phyloP scores from a whole-genome alignment of 2,888 invertebrate species.

The Diaphora mendica region DNA sequence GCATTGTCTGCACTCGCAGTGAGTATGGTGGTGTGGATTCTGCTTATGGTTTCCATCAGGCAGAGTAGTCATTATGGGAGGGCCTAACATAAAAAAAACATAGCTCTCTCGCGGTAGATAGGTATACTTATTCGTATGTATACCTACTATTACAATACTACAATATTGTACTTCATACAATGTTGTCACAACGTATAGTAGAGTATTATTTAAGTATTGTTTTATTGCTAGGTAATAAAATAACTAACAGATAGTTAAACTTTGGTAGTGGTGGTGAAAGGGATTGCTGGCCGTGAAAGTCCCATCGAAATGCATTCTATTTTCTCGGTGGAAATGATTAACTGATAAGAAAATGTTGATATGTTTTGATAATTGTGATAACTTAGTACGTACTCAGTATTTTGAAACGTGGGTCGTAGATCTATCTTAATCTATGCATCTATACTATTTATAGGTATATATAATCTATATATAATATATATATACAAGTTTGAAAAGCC shows the following conservation, averaged over 20 bases:
- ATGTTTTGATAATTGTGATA: not conserved
- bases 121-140: no score
- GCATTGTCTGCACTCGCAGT: no score
- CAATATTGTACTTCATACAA: not conserved
- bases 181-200: not conserved
- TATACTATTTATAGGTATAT: no score
- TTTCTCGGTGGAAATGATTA: not conserved
- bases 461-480: no score
- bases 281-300: conserved; percentile 9
- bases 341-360: not conserved
- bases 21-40: no score
- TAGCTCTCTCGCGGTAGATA: no score
- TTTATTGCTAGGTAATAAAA: conserved; percentile 4
- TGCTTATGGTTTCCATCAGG: no score
- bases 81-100: no score
- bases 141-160: no score
- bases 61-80: no score
- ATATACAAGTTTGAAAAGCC: no score
- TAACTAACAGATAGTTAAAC: conserved; percentile 13
- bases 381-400: not conserved
- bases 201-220: not conserved
- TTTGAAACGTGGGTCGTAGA: not conserved
- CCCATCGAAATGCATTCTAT: not conserved
- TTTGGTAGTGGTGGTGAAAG: conserved; percentile 18
- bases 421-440: not conserved